Evolutionary conservation across 1,140 invertebrate species (phyloP).

Genomic region (Caenorhabditis brenneri): DNA sequence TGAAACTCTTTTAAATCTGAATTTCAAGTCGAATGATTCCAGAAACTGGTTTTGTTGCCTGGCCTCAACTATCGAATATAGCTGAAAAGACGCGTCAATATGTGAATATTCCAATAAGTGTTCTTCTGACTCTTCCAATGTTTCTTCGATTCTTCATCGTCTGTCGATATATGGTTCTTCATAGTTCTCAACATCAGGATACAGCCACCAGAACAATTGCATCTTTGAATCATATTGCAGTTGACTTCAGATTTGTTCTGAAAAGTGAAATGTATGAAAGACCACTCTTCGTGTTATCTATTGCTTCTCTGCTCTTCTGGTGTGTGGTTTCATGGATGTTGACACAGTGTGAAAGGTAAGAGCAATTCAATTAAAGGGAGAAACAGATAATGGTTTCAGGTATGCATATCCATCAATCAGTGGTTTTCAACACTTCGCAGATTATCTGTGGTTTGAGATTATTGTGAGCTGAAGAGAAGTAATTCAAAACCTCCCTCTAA

Average conservation of each 20-base stretch:
- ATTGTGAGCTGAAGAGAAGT: slow-evolving; percentile 54
- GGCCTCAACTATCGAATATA: slow-evolving; percentile 55
- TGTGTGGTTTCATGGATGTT: slow-evolving; percentile 98
- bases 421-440: slow-evolving; percentile 61
- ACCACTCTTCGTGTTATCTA: slow-evolving; percentile 93
- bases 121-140: slow-evolving; percentile 96
- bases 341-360: slow-evolving; percentile 95
- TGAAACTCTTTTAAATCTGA: not conserved
- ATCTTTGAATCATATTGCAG: slow-evolving; percentile 97
- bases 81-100: not conserved
- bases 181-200: slow-evolving; percentile 95
- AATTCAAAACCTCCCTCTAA: too few relatives aligned
- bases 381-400: slow-evolving; percentile 38
- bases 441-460: slow-evolving; percentile 67
- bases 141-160: slow-evolving; percentile 98
- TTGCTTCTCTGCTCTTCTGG: slow-evolving; percentile 96
- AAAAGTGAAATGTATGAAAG: slow-evolving; percentile 99
- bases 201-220: slow-evolving; percentile 82
- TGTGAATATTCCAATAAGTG: slow-evolving; percentile 75
- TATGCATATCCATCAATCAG: slow-evolving; percentile 53
- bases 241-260: slow-evolving; percentile 97
- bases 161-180: slow-evolving; percentile 96
- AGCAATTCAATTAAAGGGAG: not conserved
- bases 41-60: slow-evolving; percentile 51
- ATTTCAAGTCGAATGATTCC: not conserved